phyloP scores from a whole-genome alignment of 1,140 invertebrate genomes.

The Dolichoris vasculosae region DNA sequence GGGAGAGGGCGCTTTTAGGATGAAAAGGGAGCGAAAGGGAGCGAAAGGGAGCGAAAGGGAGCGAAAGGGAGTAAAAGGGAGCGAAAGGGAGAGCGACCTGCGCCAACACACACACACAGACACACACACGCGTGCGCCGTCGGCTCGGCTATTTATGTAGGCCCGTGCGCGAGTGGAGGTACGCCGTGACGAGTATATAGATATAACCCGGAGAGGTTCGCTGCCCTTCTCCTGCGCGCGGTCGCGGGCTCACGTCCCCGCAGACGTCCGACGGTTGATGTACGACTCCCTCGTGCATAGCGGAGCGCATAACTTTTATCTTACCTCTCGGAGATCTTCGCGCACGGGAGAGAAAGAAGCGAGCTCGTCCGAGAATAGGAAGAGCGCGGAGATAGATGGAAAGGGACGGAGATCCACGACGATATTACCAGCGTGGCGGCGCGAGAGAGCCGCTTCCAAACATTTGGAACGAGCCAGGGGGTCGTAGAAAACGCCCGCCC shows the following conservation, averaged over 20 bases:
- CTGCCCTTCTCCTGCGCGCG: conserved; percentile 52
- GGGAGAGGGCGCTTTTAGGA: conserved; percentile 58
- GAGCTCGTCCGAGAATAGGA: conserved; percentile 43
- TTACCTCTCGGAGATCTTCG: conserved; percentile 68
- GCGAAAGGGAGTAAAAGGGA: conserved; percentile 58
- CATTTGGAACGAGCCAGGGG: conserved; percentile 55
- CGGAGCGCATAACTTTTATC: conserved; percentile 73
- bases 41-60: conserved; percentile 52
- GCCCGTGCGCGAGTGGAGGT: conserved; percentile 10
- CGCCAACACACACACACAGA: conserved; percentile 32
- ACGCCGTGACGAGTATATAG: conserved; percentile 34
- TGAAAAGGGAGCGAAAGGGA: conserved; percentile 56
- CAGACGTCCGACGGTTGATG: conserved; percentile 71
- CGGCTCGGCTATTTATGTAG: conserved; percentile 12
- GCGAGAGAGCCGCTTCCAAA: conserved; percentile 54
- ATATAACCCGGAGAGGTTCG: conserved; percentile 31
- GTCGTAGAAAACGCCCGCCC: conserved; percentile 32
- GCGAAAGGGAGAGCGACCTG: conserved; percentile 34
- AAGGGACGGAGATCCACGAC: conserved; percentile 53
- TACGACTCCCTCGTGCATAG: conserved; percentile 74
- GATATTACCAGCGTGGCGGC: conserved; percentile 54
- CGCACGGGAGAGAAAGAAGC: conserved; percentile 30
- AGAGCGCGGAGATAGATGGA: conserved; percentile 45
- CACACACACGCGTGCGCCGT: not conserved
- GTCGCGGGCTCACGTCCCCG: conserved; percentile 63